Conservation (phyloP, 2,888 invertebrate genomes). For the Zhuqinia jingwanae region DNA sequence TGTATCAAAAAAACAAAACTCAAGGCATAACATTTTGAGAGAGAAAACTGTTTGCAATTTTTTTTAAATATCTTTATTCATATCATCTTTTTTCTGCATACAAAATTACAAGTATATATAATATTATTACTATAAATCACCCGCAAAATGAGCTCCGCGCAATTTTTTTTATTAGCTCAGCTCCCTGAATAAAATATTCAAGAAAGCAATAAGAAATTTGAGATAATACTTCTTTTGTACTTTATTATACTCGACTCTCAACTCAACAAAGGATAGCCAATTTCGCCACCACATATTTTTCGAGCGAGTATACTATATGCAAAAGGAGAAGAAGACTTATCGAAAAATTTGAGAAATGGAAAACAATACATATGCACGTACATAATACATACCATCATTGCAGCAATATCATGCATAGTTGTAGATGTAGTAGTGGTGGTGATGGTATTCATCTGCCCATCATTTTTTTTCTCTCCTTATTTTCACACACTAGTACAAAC, state of each 20-base stretch:
- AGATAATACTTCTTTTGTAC: not conserved
- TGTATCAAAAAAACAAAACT: not conserved
- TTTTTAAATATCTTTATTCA: not conserved
- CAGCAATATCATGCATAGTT: too few relatives aligned
- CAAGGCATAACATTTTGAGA: not conserved
- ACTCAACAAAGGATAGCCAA: not conserved
- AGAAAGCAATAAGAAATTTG: not conserved
- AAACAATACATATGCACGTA: too few relatives aligned
- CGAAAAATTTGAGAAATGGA: not conserved
- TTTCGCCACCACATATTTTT: too few relatives aligned
- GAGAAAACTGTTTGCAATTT: not conserved
- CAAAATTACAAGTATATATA: too few relatives aligned
- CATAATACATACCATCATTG: too few relatives aligned
- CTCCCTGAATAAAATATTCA: constrained; percentile 4
- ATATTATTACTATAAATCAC: constrained; percentile 41
- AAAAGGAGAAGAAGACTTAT: not conserved
- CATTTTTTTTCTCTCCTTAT: too few relatives aligned
- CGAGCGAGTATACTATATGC: not conserved
- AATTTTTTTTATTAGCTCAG: not conserved
- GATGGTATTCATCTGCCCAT: too few relatives aligned
- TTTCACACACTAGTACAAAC: too few relatives aligned
- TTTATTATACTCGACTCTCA: not conserved
- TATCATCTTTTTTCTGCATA: not conserved
- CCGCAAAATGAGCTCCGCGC: not conserved
- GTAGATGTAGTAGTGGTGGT: too few relatives aligned